Percentiles rank a stretch among this genome's conserved stretches.
Evolutionary conservation across 2,888 invertebrate species (phyloP).

Genomic region (Netelia virgata): DNA sequence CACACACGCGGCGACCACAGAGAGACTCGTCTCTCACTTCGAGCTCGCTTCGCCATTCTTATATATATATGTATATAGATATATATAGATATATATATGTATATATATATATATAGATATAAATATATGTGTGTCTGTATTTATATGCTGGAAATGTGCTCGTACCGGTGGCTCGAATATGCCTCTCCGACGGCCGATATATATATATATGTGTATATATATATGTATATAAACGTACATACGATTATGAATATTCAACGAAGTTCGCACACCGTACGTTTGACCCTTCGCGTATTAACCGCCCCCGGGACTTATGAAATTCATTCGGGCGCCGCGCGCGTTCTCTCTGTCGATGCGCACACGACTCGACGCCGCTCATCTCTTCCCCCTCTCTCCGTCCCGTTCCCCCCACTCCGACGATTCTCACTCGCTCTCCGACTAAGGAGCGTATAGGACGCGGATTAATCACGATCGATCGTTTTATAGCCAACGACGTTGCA

Average conservation of each 20-base stretch:
- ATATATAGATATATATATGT: neutral
- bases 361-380: constrained; percentile 39
- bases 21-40: constrained; percentile 36
- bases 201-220: constrained; percentile 5
- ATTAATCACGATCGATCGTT: constrained; percentile 69
- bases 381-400: constrained; percentile 13
- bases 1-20: constrained; percentile 13
- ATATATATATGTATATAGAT: neutral
- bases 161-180: constrained; percentile 55
- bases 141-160: constrained; percentile 26
- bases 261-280: constrained; percentile 78
- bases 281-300: constrained; percentile 68
- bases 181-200: constrained; percentile 4
- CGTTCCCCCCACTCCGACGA: neutral
- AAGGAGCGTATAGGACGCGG: constrained; percentile 46
- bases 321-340: constrained; percentile 66
- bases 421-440: constrained; percentile 52
- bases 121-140: neutral
- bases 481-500: constrained; percentile 61
- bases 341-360: constrained; percentile 54
- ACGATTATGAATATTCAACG: constrained; percentile 80
- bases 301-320: constrained; percentile 69
- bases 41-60: constrained; percentile 16
- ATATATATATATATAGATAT: neutral
- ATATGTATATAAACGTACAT: neutral